These are phyloP conservation scores for Sipha maydis DNA, from an alignment of 2,888 invertebrate species.

Conservation along the genomic window DNA sequence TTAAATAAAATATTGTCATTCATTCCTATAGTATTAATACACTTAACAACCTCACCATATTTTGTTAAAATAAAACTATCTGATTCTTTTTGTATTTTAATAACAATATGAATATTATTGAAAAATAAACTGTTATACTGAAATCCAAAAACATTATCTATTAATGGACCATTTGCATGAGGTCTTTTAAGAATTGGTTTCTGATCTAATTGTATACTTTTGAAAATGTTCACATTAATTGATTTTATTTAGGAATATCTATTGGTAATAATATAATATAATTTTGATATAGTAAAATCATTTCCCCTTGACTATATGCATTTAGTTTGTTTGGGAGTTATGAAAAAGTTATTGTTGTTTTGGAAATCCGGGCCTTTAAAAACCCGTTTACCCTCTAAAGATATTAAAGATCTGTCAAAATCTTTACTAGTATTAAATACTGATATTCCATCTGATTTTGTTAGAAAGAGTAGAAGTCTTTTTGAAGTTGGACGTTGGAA, in stretches of 20 bases:
- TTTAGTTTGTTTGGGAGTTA: not conserved
- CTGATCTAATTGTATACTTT: not conserved
- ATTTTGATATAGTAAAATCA: conserved; percentile 8
- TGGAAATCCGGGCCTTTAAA: conserved; percentile 4
- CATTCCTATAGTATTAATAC: conserved; percentile 4
- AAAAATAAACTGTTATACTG: not conserved
- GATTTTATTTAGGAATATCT: not conserved
- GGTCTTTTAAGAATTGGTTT: not conserved
- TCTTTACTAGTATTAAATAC: conserved; percentile 6
- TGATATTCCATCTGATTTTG: not conserved
- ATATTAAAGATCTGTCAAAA: conserved; percentile 11
- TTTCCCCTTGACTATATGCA: not conserved
- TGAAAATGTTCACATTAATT: not conserved
- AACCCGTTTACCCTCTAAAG: not conserved
- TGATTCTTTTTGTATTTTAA: not conserved
- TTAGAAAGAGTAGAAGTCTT: conserved; percentile 16
- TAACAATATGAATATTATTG: not conserved
- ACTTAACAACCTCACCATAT: not conserved
- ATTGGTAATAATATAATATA: no score
- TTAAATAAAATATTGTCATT: not conserved
- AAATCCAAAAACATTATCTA: not conserved
- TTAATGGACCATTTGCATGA: not conserved
- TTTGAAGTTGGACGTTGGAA: conserved; percentile 27
- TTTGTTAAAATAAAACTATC: conserved; percentile 23
- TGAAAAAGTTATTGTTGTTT: not conserved